Base-by-base conservation (phyloP, 2,113 vertebrate species). In the Silurus glanis region DNA sequence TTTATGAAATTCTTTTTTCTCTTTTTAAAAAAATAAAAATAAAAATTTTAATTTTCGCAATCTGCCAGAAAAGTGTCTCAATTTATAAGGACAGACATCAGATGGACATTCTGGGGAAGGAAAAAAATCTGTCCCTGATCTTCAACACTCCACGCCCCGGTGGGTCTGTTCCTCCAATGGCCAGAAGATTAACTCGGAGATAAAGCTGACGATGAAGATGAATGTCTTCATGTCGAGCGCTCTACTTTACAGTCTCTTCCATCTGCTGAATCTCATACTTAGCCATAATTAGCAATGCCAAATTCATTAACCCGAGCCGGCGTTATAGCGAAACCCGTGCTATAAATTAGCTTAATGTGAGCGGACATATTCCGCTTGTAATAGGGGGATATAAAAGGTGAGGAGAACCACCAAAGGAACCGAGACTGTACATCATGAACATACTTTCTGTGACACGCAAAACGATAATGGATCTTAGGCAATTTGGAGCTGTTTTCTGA, bases 261-360 rank as follows among this genome's bases (percentile, higher is more conserved):
- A 93, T 94, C 92, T 93, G 93, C 94, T 94, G 95, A 95, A 97
- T 83, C 97, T 98, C 97, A 97, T 97, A 97, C 97, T 98, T 97
- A 96, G 96, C 96, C 96, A 97, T 99, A 96, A 98, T 99, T 97
- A 97, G 96, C 96, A 96, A 97, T 98, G 96, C 96, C 96, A 96
- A 96, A 96, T 96, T 97, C 94, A 96, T 99, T 98, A 99, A 98
- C 97, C 96, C 95, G 94, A 96, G 94, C 92, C 94, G 94, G 92
- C 94, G 93, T 94, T 94, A 88, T 66, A 83, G 91, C 92, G 92
- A 37, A 37, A 90, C 94, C 94, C 91, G 69, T 14, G 89, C 93
- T 91, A 94, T 96, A 96, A 95, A 95, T 95, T 94, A 93, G 92
- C 92, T 94, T 94, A 95, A 95, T 94, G 94, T 91, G 92, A 94